A percentile compares a stretch with the other conserved stretches of the same genome.
Conservation (phyloP, 2,797 vertebrate species). For the Dendrocincla fuliginosa region DNA sequence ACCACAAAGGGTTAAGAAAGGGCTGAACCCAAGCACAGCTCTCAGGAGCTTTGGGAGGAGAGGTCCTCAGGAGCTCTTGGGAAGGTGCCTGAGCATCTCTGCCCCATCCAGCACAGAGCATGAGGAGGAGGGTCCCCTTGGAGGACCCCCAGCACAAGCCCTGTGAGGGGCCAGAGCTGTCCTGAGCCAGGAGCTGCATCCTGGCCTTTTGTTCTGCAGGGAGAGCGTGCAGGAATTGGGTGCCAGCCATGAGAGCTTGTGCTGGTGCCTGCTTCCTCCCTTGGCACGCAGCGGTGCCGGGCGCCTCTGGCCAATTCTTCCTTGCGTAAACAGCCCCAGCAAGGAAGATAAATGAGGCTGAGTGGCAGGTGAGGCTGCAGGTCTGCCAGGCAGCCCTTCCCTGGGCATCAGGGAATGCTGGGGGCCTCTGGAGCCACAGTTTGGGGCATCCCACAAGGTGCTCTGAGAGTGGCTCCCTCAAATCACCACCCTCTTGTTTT, state of each 20-base stretch:
- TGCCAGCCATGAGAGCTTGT: not conserved
- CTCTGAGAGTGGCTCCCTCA: accelerated
- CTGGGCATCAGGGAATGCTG: not conserved
- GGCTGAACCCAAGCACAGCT: not conserved
- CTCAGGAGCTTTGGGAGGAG: not conserved
- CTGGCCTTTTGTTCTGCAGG: not conserved
- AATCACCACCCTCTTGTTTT: accelerated
- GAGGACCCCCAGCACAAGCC: not conserved
- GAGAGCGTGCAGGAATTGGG: not conserved
- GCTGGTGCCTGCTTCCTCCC: conserved; percentile 39
- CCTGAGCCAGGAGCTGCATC: not conserved
- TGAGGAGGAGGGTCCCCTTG: accelerated
- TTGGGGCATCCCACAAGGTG: accelerated
- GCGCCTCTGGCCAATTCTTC: not conserved
- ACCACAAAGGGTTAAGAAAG: accelerated
- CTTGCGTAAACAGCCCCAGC: not conserved
- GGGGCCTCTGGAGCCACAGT: not conserved
- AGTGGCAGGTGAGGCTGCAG: not conserved
- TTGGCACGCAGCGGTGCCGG: not conserved
- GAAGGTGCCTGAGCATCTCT: not conserved
- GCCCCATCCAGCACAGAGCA: not conserved
- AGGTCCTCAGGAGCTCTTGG: accelerated
- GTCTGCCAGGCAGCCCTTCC: not conserved
- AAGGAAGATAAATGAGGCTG: not conserved
- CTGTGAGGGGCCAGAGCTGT: accelerated